Conservation (phyloP, 2,113 vertebrate genomes). For the Poecile atricapillus region DNA sequence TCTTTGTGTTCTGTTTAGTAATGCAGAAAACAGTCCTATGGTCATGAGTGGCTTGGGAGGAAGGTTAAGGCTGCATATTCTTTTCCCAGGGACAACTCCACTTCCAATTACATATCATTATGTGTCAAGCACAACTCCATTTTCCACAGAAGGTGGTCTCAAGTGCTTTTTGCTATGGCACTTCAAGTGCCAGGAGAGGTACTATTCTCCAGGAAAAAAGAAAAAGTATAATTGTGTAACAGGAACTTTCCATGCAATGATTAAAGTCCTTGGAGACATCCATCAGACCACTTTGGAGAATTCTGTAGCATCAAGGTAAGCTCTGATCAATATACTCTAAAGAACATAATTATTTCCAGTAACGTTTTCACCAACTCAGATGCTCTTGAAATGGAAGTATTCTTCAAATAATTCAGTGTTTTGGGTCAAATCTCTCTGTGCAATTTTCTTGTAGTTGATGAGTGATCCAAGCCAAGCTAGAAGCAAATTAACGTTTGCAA, state of each 20-base stretch:
- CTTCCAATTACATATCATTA: not conserved
- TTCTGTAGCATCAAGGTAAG: not conserved
- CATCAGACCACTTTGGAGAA: not conserved
- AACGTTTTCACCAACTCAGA: not conserved
- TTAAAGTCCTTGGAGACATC: not conserved
- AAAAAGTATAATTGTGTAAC: not conserved
- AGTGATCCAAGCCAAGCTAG: not conserved
- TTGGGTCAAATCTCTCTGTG: not conserved
- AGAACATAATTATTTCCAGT: not conserved
- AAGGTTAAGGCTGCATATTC: not conserved
- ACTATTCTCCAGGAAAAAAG: not conserved
- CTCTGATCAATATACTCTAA: not conserved
- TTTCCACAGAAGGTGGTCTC: not conserved
- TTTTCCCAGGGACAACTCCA: not conserved
- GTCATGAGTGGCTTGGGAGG: not conserved
- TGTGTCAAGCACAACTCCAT: not conserved
- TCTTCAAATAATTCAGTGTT: not conserved
- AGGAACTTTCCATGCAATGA: not conserved
- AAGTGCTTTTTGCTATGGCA: not conserved
- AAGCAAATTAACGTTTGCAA: conserved; percentile 32
- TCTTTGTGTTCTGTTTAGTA: not conserved
- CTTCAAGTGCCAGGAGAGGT: not conserved
- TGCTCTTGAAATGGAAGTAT: not conserved
- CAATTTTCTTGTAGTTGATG: not conserved
- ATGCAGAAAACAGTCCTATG: not conserved